A percentile compares a stretch with the other conserved stretches of the same genome.
phyloP scores from a whole-genome alignment of 2,113 vertebrate species.

The Prochilodus magdalenae region DNA sequence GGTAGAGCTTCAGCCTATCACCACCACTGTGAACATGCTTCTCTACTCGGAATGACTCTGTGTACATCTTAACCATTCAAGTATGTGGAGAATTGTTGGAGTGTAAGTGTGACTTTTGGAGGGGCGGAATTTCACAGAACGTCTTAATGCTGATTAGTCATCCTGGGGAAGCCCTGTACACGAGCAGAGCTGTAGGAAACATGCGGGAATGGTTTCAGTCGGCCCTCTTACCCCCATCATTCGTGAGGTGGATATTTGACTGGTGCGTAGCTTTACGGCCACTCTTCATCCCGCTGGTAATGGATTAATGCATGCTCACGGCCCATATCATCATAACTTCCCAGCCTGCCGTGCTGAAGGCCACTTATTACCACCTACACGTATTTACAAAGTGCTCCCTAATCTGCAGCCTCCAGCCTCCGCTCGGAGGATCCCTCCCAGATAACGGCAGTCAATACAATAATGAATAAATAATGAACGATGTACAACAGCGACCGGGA shows the following conservation, averaged over 20 bases:
- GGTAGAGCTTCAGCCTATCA: too few species aligned
- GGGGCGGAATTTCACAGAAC: too few species aligned
- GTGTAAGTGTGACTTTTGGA: too few species aligned
- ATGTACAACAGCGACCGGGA: constrained; percentile 72
- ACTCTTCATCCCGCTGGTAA: constrained; percentile 22
- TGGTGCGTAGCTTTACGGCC: background rate
- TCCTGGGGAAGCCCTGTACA: too few species aligned
- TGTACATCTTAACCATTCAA: too few species aligned
- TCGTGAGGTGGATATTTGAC: constrained; percentile 20
- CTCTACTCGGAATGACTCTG: too few species aligned
- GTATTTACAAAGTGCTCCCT: constrained; percentile 27
- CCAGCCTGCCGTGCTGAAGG: constrained; percentile 30
- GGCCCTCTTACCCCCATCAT: constrained; percentile 18
- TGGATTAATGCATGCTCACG: constrained; percentile 21
- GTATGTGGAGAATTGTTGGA: too few species aligned
- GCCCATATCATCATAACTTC: constrained; percentile 7
- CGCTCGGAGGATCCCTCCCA: constrained; percentile 55
- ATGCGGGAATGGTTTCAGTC: background rate
- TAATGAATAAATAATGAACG: constrained; percentile 79
- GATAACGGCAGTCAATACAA: constrained; percentile 74
- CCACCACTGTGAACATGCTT: too few species aligned
- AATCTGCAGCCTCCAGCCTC: constrained; percentile 25
- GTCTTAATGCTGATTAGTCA: too few species aligned
- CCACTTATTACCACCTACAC: constrained; percentile 20
- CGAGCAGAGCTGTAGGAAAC: too few species aligned